Conservation (phyloP, 2,797 vertebrate species). For the Streptopelia turtur region DNA sequence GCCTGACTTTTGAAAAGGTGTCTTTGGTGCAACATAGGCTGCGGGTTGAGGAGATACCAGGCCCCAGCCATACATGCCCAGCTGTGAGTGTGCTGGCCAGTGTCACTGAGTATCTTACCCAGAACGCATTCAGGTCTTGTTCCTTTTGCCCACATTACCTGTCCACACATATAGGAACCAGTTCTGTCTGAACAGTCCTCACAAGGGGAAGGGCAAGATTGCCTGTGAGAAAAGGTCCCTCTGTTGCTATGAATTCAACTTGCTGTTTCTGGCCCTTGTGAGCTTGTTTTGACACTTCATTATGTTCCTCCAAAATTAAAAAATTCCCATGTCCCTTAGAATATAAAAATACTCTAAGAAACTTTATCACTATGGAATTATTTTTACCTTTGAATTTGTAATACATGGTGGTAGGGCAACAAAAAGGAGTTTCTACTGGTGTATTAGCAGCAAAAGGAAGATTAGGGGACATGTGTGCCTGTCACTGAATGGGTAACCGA, state of each 20-base stretch:
- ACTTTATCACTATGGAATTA: background rate
- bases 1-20: background rate
- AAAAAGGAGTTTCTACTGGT: background rate
- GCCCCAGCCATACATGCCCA: background rate
- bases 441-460: background rate
- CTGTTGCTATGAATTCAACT: background rate
- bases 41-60: background rate
- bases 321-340: background rate
- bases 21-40: background rate
- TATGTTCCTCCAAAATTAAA: background rate
- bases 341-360: background rate
- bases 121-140: background rate
- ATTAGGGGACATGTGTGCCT: background rate
- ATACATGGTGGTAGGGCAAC: background rate
- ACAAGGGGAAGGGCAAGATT: background rate
- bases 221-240: background rate
- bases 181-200: background rate
- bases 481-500: background rate
- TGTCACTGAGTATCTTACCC: background rate
- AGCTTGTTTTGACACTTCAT: background rate
- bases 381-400: background rate
- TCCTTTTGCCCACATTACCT: background rate
- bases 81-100: background rate
- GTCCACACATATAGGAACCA: background rate
- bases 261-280: background rate